phyloP scores from a whole-genome alignment of 2,888 invertebrate genomes.

The Diloba caeruleocephala region DNA sequence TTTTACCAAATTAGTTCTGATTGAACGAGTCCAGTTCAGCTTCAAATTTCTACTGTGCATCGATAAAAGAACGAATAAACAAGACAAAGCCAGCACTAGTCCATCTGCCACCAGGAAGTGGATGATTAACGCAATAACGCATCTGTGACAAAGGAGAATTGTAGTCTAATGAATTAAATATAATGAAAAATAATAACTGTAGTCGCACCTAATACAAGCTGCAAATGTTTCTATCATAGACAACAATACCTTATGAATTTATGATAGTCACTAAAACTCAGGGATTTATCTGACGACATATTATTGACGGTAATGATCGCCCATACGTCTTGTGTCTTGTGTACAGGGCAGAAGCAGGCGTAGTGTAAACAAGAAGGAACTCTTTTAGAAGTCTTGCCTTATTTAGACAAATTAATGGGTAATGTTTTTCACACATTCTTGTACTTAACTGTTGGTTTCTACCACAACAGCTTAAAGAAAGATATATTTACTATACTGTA shows the following conservation, averaged over 20 bases:
- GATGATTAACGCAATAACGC: constrained; percentile 16
- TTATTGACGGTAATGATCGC: constrained; percentile 4
- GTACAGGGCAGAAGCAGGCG: neutral
- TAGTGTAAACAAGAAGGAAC: neutral
- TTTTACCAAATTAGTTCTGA: constrained; percentile 15
- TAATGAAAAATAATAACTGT: no score
- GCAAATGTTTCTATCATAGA: no score
- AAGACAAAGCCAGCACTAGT: constrained; percentile 22
- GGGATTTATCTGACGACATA: no score
- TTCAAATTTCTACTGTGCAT: constrained; percentile 26
- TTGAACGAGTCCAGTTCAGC: constrained; percentile 5
- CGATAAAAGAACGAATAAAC: constrained; percentile 30
- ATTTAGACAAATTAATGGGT: constrained; percentile 10
- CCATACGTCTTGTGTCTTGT: no score
- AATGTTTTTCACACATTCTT: constrained; percentile 15
- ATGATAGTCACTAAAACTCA: no score
- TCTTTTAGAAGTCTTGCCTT: neutral
- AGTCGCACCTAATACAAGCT: constrained; percentile 22
- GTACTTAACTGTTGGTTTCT: neutral
- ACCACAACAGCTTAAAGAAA: no score
- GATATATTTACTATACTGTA: no score
- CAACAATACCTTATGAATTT: no score
- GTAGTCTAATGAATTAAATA: constrained; percentile 41
- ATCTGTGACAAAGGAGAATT: constrained; percentile 40
- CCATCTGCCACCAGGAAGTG: constrained; percentile 35